Percentiles rank a stretch among this genome's conserved stretches.
Conservation (phyloP, 2,888 invertebrate species). For the Eupithecia vulgata region DNA sequence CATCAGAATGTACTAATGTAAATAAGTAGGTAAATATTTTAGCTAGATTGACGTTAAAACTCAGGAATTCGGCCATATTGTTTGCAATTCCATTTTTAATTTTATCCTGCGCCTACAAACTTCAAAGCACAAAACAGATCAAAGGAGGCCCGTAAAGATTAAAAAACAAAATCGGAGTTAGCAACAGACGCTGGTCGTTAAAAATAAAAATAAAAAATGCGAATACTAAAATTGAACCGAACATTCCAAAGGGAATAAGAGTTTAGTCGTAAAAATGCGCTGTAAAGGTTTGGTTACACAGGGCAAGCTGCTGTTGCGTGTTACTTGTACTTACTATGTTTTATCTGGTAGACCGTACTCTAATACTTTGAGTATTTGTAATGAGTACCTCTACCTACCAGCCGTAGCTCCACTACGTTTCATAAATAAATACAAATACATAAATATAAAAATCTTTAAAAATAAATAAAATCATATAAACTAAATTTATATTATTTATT, state of each 20-base stretch:
- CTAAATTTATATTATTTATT: too few species aligned
- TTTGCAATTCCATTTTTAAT: conserved; percentile 34
- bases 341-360: not conserved
- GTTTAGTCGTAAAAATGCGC: conserved; percentile 58
- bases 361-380: too few species aligned
- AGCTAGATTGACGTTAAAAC: not conserved
- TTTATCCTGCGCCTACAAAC: conserved; percentile 1
- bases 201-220: conserved; percentile 50
- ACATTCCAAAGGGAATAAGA: conserved; percentile 57
- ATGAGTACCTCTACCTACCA: too few species aligned
- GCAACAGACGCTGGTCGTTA: conserved; percentile 58
- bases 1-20: too few species aligned
- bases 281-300: conserved; percentile 44
- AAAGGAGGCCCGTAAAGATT: conserved; percentile 47
- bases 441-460: too few species aligned
- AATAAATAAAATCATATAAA: too few species aligned
- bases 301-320: not conserved
- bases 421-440: too few species aligned
- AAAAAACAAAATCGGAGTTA: conserved; percentile 57
- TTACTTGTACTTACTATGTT: not conserved
- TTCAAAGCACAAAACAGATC: conserved; percentile 26
- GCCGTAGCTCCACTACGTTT: too few species aligned
- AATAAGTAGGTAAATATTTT: not conserved
- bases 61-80: not conserved
- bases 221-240: conserved; percentile 59